A percentile compares a stretch with the other conserved stretches of the same genome.
phyloP scores from a whole-genome alignment of 2,797 vertebrate genomes.

The Benthosema pterotum region DNA sequence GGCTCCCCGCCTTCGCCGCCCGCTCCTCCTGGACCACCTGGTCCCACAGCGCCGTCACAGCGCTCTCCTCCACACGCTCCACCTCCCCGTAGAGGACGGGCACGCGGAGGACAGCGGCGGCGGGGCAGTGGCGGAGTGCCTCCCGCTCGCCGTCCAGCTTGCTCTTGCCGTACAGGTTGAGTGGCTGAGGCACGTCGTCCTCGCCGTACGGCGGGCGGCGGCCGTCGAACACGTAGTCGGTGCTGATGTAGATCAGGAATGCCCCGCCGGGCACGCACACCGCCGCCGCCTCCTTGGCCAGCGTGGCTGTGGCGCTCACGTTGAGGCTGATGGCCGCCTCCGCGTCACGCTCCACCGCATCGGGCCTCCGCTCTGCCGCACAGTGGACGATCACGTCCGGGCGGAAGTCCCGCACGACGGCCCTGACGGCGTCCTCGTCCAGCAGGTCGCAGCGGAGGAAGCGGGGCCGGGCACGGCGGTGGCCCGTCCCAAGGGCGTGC shows the following conservation, averaged over 20 bases:
- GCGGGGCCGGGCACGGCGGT: conserved; percentile 86
- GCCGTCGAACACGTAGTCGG: conserved; percentile 96
- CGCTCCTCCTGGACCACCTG: conserved; percentile 89
- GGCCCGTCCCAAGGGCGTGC: conserved; percentile 87
- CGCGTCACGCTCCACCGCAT: conserved; percentile 90
- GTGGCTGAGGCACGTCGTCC: conserved; percentile 87
- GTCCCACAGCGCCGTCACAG: conserved; percentile 90
- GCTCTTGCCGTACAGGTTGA: conserved; percentile 93
- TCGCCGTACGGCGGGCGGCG: conserved; percentile 92
- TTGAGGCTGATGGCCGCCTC: conserved; percentile 91
- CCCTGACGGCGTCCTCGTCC: conserved; percentile 85
- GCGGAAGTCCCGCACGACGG: conserved; percentile 84
- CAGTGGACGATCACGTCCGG: conserved; percentile 94
- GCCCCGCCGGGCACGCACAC: conserved; percentile 57
- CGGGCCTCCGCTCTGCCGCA: conserved; percentile 93
- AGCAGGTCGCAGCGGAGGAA: conserved; percentile 90
- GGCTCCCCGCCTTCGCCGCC: conserved; percentile 83
- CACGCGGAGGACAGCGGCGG: conserved; percentile 89
- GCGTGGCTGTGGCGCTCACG: conserved; percentile 86
- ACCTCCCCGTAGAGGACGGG: conserved; percentile 93
- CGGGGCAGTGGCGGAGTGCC: conserved; percentile 86
- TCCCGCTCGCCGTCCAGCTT: conserved; percentile 93
- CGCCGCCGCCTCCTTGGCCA: conserved; percentile 94
- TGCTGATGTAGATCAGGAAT: conserved; percentile 93
- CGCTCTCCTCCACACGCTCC: conserved; percentile 90